Percentiles rank a stretch among this genome's conserved stretches.
Conservation (phyloP, 1,140 invertebrate genomes). For the Temnothorax longispinosus region DNA sequence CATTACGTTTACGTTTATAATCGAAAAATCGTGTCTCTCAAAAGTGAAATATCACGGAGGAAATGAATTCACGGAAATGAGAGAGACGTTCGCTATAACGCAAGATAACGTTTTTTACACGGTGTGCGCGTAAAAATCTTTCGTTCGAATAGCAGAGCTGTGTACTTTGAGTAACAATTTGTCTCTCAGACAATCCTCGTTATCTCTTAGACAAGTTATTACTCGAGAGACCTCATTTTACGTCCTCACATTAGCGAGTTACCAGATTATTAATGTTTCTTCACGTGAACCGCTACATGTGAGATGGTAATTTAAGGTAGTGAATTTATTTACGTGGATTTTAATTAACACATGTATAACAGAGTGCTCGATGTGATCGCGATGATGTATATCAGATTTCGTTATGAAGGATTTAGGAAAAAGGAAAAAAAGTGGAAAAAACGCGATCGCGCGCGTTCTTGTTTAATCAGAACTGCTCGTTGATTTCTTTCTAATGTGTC, state of each 20-base stretch:
- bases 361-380: not conserved
- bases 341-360: not conserved
- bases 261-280: not conserved
- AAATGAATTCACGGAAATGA: not conserved
- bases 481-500: conserved; percentile 20
- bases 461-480: conserved; percentile 15
- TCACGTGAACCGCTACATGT: not conserved
- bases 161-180: conserved; percentile 14
- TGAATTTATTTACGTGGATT: conserved; percentile 6
- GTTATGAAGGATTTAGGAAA: not conserved
- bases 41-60: not conserved
- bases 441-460: conserved; percentile 27
- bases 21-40: not conserved
- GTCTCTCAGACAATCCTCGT: not conserved
- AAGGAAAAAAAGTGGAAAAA: not conserved
- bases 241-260: not conserved
- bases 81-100: conserved; percentile 2
- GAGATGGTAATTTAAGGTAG: not conserved
- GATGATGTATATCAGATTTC: not conserved
- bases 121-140: not conserved
- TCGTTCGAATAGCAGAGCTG: not conserved
- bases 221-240: not conserved
- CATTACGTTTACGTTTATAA: conserved; percentile 15
- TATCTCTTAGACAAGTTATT: conserved; percentile 6
- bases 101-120: not conserved